Percentiles rank a stretch among this genome's conserved stretches.
Evolutionary conservation across 2,888 invertebrate species (phyloP).

Genomic region (Polylopha cassiicola): DNA sequence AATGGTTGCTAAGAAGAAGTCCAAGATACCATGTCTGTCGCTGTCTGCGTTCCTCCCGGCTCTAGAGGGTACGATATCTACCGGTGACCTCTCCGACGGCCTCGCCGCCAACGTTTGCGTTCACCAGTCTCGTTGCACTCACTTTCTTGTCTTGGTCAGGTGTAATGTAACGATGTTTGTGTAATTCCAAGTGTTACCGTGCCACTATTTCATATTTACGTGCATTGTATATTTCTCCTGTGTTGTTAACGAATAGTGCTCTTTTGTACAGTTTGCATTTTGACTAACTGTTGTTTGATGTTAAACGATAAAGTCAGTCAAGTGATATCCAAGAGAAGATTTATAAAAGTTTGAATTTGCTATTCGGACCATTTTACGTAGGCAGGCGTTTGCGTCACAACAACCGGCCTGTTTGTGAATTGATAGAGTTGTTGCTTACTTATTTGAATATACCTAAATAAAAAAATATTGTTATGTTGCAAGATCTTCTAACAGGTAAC

Average conservation of each 20-base stretch:
- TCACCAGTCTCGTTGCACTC: constrained; percentile 67
- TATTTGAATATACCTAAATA: too few relatives aligned
- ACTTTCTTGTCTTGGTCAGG: constrained; percentile 73
- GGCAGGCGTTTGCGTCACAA: constrained; percentile 16
- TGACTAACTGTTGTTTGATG: too few relatives aligned
- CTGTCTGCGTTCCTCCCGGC: constrained; percentile 69
- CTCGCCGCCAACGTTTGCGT: constrained; percentile 66
- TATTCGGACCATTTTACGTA: constrained; percentile 5
- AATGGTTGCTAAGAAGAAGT: constrained; percentile 72
- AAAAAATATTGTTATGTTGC: too few relatives aligned
- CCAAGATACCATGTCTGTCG: constrained; percentile 72
- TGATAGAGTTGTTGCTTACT: constrained; percentile 16
- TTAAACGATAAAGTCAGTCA: too few relatives aligned
- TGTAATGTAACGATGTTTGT: constrained; percentile 62
- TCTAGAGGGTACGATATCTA: constrained; percentile 62
- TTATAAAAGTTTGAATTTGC: too few relatives aligned
- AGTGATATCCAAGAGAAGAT: too few relatives aligned
- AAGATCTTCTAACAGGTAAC: too few relatives aligned
- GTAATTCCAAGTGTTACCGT: constrained; percentile 39
- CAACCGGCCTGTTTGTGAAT: constrained; percentile 9
- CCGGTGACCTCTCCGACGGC: constrained; percentile 61
- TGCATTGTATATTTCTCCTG: too few relatives aligned
- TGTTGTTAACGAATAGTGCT: too few relatives aligned
- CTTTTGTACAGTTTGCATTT: too few relatives aligned
- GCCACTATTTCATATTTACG: too few relatives aligned